These are phyloP conservation scores for Torymus texanus DNA, from an alignment of 2,888 invertebrate genomes.

Conservation along the genomic window DNA sequence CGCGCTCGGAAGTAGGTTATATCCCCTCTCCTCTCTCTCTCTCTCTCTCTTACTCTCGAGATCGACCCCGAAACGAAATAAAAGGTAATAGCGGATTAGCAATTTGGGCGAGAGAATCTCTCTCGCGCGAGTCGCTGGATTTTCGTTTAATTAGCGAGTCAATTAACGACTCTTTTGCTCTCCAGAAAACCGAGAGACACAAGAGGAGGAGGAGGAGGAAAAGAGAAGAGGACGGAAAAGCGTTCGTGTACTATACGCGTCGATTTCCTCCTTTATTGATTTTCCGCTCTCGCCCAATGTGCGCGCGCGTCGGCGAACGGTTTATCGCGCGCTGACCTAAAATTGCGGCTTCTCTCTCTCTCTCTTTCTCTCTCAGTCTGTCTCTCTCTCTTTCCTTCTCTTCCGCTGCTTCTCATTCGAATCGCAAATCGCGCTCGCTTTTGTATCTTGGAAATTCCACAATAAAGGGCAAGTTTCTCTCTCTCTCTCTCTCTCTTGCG, in stretches of 20 bases:
- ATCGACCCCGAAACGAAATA: conserved; percentile 28
- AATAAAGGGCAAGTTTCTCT: conserved; percentile 21
- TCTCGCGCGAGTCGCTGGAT: conserved; percentile 13
- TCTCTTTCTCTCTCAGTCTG: conserved; percentile 5
- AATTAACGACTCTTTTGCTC: conserved; percentile 39
- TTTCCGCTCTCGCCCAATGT: conserved; percentile 16
- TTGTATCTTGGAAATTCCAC: conserved; percentile 24
- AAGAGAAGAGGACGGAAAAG: neutral
- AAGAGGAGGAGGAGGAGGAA: neutral
- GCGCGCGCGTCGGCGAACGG: conserved; percentile 24
- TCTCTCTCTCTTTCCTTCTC: conserved; percentile 1
- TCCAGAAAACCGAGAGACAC: too few relatives aligned
- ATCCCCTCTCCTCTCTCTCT: neutral
- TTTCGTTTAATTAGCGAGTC: conserved; percentile 54
- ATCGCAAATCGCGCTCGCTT: conserved; percentile 35
- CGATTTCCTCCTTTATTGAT: conserved; percentile 53
- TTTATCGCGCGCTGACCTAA: conserved; percentile 52
- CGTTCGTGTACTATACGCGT: neutral
- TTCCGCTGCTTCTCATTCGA: conserved; percentile 30
- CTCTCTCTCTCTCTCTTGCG: too few relatives aligned
- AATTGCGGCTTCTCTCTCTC: conserved; percentile 38
- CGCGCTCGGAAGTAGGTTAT: conserved; percentile 37
- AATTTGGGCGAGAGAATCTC: conserved; percentile 34
- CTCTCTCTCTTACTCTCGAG: neutral
- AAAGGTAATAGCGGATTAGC: conserved; percentile 53